These are phyloP conservation scores for Rhopilema esculentum DNA, from an alignment of 30 jellyfish, hydroid and myxozoan species.

Conservation along the genomic window DNA sequence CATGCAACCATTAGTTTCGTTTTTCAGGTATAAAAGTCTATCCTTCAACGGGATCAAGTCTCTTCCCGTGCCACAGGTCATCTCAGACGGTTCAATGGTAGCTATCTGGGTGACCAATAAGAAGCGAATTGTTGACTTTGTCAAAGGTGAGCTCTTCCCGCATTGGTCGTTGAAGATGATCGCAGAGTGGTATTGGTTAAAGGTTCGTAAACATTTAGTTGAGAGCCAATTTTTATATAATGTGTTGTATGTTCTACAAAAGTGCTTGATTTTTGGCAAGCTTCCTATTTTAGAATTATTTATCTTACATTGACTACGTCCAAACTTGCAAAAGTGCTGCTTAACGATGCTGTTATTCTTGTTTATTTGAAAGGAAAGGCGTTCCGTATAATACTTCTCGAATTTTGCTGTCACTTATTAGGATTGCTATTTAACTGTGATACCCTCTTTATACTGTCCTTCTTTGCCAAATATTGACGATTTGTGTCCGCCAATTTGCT, in stretches of 20 bases:
- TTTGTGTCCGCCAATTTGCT: too few species aligned
- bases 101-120: slow-evolving; percentile 92
- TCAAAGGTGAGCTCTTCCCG: slow-evolving; percentile 68
- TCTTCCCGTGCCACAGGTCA: slow-evolving; percentile 65
- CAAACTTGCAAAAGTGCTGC: too few species aligned
- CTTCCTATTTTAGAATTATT: too few species aligned
- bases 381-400: too few species aligned
- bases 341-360: too few species aligned
- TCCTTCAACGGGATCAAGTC: slow-evolving; percentile 61
- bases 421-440: too few species aligned
- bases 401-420: too few species aligned
- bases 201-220: slow-evolving; percentile 39
- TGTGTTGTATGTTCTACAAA: not conserved
- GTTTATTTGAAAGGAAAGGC: too few species aligned
- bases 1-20: not conserved
- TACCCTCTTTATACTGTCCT: too few species aligned
- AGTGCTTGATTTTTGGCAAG: too few species aligned
- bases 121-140: slow-evolving; percentile 69
- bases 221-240: not conserved
- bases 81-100: slow-evolving; percentile 46
- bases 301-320: too few species aligned
- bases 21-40: slow-evolving; percentile 59
- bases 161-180: slow-evolving; percentile 67
- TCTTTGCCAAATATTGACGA: too few species aligned
- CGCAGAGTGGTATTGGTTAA: slow-evolving; percentile 94